Evolutionary conservation across 2,113 vertebrate genomes (phyloP).

Genomic region (Rhinopomastus cyanomelas): DNA sequence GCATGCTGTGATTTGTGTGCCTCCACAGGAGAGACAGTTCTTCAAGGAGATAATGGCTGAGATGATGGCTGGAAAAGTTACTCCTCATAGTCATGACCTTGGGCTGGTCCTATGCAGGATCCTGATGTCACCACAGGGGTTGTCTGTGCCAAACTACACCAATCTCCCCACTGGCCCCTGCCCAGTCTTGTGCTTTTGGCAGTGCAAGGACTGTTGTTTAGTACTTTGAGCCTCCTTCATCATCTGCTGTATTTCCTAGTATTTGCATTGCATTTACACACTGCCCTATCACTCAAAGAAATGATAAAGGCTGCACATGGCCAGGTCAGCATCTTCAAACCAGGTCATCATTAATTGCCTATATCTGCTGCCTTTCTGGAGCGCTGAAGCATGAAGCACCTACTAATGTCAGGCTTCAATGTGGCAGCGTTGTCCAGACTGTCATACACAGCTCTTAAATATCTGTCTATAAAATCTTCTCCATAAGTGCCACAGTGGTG

Average conservation of each 20-base stretch:
- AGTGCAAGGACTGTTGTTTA: neutral
- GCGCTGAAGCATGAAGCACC: neutral
- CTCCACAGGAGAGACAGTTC: too few relatives aligned
- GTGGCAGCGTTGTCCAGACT: neutral
- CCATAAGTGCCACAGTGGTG: neutral
- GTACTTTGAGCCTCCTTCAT: neutral
- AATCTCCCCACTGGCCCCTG: neutral
- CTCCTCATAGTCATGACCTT: neutral
- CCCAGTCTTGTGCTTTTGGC: neutral
- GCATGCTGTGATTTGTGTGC: too few relatives aligned
- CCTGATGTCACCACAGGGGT: neutral
- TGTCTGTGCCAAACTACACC: neutral
- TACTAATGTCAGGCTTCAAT: neutral
- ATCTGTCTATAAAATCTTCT: neutral
- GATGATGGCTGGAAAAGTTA: neutral
- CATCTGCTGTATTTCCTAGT: neutral
- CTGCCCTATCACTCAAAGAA: neutral
- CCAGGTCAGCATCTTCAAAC: neutral
- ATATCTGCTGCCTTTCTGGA: neutral
- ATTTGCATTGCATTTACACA: neutral
- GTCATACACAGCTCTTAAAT: fast-evolving
- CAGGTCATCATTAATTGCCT: neutral
- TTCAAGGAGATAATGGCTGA: too few relatives aligned
- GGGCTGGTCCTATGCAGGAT: neutral
- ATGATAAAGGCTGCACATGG: neutral